phyloP scores from a whole-genome alignment of 2,888 invertebrate genomes.

The Noctua janthina region DNA sequence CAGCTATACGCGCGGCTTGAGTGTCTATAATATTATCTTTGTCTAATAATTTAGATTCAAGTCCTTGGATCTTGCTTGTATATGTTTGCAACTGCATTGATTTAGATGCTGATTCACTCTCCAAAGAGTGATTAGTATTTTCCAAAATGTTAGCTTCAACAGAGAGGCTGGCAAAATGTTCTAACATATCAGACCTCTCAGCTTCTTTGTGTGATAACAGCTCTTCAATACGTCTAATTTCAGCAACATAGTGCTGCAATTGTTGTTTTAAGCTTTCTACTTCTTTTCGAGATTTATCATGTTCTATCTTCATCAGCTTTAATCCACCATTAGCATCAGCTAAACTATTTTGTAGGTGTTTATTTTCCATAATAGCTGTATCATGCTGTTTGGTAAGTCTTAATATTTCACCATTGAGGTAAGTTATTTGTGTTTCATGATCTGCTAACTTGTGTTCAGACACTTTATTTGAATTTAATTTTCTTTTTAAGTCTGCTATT shows the following conservation, averaged over 20 bases:
- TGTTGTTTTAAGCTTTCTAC: conserved; percentile 94
- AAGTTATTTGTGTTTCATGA: conserved; percentile 89
- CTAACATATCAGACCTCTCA: conserved; percentile 94
- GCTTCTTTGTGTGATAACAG: conserved; percentile 93
- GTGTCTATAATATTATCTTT: conserved; percentile 85
- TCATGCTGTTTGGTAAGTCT: conserved; percentile 90
- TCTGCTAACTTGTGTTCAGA: conserved; percentile 88
- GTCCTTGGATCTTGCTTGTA: conserved; percentile 87
- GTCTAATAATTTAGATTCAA: conserved; percentile 91
- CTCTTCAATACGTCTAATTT: conserved; percentile 95
- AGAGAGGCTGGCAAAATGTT: conserved; percentile 94
- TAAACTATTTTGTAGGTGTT: conserved; percentile 94
- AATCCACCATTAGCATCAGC: conserved; percentile 91
- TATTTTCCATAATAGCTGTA: conserved; percentile 91
- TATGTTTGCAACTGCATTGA: conserved; percentile 90
- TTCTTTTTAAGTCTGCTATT: conserved; percentile 90
- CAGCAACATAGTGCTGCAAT: conserved; percentile 95
- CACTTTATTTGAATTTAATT: conserved; percentile 84
- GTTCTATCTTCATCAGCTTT: conserved; percentile 91
- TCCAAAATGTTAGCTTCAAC: conserved; percentile 94
- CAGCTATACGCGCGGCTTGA: conserved; percentile 81
- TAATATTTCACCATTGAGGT: conserved; percentile 91
- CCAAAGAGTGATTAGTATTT: conserved; percentile 94
- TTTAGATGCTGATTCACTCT: conserved; percentile 93
- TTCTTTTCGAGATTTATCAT: conserved; percentile 93